Conservation (phyloP, 2,888 invertebrate genomes). For the Formica aserva region DNA sequence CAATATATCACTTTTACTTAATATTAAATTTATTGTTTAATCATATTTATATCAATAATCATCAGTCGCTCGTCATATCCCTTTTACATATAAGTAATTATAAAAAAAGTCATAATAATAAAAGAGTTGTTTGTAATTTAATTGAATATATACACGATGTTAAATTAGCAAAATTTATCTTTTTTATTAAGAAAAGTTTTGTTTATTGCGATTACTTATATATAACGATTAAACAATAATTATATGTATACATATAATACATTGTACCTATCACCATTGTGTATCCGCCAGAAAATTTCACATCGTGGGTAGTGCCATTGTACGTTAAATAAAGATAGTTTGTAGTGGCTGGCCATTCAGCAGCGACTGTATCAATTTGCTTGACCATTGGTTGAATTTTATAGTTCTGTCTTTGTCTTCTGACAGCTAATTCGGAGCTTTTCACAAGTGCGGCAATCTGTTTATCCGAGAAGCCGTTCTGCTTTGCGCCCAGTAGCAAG, state of each 20-base stretch:
- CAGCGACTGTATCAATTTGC: constrained; percentile 99
- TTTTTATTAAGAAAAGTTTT: neutral
- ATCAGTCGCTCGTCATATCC: neutral
- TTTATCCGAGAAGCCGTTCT: constrained; percentile 98
- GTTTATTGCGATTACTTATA: neutral
- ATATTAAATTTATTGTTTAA: neutral
- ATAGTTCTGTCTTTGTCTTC: constrained; percentile 91
- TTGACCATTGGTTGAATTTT: constrained; percentile 95
- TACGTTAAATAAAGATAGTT: constrained; percentile 99
- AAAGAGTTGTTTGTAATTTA: neutral
- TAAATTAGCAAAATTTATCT: neutral
- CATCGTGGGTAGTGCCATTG: constrained; percentile 94
- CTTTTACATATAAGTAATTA: neutral
- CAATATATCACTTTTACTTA: neutral
- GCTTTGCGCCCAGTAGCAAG: constrained; percentile 93
- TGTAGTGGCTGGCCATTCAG: constrained; percentile 99
- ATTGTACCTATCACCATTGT: constrained; percentile 93
- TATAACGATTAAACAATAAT: neutral
- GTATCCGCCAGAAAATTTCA: constrained; percentile 92
- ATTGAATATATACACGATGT: neutral
- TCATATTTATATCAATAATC: neutral
- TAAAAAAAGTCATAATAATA: neutral
- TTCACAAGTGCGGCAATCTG: constrained; percentile 96
- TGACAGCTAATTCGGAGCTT: constrained; percentile 94
- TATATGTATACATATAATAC: neutral